A percentile compares a stretch with the other conserved stretches of the same genome.
Evolutionary conservation across 1,140 invertebrate genomes (phyloP).

Genomic region (Ylistrum balloti): DNA sequence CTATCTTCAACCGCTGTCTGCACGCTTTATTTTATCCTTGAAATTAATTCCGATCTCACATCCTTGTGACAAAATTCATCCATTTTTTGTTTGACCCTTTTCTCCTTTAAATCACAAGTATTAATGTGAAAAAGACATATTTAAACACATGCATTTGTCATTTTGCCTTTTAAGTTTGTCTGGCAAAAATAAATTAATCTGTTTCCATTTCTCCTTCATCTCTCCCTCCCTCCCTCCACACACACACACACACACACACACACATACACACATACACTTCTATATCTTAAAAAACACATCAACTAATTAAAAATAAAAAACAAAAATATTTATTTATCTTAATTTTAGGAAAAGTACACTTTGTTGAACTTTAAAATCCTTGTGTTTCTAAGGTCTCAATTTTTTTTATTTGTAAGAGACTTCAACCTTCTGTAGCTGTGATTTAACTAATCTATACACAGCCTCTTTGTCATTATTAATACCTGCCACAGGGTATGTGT

Average conservation of each 20-base stretch:
- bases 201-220: background rate
- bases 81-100: background rate
- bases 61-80: conserved; percentile 21
- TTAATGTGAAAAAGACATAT: background rate
- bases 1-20: background rate
- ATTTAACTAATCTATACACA: background rate
- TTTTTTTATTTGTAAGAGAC: too few species aligned
- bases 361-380: too few species aligned
- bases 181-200: background rate
- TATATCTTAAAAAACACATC: too few species aligned
- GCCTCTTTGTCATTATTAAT: background rate
- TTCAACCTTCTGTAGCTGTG: background rate
- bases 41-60: background rate
- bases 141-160: background rate
- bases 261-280: too few species aligned
- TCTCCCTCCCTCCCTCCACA: too few species aligned
- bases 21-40: conserved; percentile 19
- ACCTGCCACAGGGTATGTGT: background rate
- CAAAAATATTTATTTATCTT: too few species aligned
- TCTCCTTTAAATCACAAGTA: background rate
- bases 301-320: too few species aligned
- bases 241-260: too few species aligned
- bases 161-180: background rate
- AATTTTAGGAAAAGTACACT: too few species aligned
- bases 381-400: too few species aligned